These are phyloP conservation scores for Philaethria dido DNA, from an alignment of 2,888 invertebrate genomes.

Conservation along the genomic window DNA sequence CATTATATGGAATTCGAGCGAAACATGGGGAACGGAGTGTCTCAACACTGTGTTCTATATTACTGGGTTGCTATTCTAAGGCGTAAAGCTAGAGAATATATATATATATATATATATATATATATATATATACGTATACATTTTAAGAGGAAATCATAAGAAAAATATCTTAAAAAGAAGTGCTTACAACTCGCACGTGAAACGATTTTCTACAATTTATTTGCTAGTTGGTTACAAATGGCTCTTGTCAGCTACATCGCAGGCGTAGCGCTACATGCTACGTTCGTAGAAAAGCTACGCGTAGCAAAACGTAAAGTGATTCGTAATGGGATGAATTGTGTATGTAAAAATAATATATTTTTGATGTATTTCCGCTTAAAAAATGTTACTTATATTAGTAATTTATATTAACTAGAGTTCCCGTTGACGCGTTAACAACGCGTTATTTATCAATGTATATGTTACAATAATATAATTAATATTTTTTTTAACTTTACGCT, in stretches of 20 bases:
- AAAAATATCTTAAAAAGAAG: constrained; percentile 14
- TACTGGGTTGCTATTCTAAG: too few species aligned
- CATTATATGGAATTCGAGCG: too few species aligned
- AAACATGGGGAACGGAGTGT: too few species aligned
- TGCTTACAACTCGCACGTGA: constrained; percentile 14
- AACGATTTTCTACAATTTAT: constrained; percentile 21
- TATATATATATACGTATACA: not conserved
- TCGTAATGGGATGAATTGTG: constrained; percentile 5
- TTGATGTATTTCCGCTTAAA: not conserved
- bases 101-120: too few species aligned
- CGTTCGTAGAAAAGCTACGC: constrained; percentile 36
- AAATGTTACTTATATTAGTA: not conserved
- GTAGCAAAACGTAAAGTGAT: constrained; percentile 24
- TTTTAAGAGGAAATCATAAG: not conserved
- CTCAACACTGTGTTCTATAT: too few species aligned
- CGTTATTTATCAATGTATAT: too few species aligned
- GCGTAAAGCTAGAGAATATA: too few species aligned
- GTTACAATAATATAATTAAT: too few species aligned
- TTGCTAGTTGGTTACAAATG: constrained; percentile 31
- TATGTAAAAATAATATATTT: not conserved
- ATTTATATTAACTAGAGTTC: too few species aligned
- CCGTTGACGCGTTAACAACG: too few species aligned
- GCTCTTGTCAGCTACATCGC: constrained; percentile 41
- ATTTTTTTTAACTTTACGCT: too few species aligned
- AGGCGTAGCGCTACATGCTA: constrained; percentile 39